Evolutionary conservation across 2,113 vertebrate species (phyloP).

Genomic region (Salvelinus fontinalis): DNA sequence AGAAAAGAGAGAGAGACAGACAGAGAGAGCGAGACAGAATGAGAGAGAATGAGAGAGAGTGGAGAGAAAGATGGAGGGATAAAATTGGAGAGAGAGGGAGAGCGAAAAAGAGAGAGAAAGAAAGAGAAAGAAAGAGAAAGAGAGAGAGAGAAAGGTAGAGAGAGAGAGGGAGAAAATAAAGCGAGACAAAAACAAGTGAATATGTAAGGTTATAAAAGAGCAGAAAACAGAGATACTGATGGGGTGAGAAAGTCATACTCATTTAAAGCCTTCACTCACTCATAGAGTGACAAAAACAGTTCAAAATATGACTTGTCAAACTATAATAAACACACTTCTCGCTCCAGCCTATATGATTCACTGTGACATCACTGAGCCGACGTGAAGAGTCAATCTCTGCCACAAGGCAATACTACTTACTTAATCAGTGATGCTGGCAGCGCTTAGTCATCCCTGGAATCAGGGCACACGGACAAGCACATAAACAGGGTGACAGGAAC

Average conservation of each 20-base stretch:
- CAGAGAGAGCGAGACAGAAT: too few species aligned
- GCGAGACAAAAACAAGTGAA: neutral
- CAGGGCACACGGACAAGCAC: slow-evolving; percentile 22
- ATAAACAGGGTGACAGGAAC: slow-evolving; percentile 42
- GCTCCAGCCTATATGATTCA: slow-evolving; percentile 22
- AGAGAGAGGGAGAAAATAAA: too few species aligned
- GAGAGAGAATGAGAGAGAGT: too few species aligned
- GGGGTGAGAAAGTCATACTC: neutral
- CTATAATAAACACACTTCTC: neutral
- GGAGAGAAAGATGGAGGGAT: too few species aligned
- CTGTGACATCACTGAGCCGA: neutral
- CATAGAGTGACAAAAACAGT: neutral
- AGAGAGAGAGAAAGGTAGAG: too few species aligned
- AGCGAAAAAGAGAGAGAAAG: too few species aligned
- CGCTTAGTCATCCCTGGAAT: slow-evolving; percentile 46
- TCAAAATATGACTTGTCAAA: neutral
- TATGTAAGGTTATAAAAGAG: neutral
- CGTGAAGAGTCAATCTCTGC: slow-evolving; percentile 31
- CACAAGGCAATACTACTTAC: neutral
- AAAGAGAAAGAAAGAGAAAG: too few species aligned
- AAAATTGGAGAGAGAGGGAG: too few species aligned
- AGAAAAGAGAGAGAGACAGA: too few species aligned
- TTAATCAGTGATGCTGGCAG: slow-evolving; percentile 27
- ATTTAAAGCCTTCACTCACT: neutral
- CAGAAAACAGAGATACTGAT: slow-evolving; percentile 7